These are phyloP conservation scores for Cheirogaleus major DNA, from an alignment of 2,797 vertebrate genomes.

Conservation along the genomic window DNA sequence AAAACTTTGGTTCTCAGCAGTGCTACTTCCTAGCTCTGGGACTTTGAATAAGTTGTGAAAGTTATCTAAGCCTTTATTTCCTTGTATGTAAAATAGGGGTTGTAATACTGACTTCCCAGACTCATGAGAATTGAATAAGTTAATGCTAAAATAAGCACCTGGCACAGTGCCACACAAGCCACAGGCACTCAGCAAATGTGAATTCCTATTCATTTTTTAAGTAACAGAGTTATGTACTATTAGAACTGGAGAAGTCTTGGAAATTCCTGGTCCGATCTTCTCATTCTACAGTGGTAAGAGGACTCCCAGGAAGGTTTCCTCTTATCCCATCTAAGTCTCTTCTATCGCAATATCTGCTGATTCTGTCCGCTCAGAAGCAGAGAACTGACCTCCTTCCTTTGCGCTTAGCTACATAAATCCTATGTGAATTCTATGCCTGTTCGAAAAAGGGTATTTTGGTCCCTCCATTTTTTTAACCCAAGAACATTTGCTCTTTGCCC, in stretches of 20 bases:
- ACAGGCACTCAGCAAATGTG: not conserved
- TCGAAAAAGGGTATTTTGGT: not conserved
- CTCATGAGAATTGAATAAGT: not conserved
- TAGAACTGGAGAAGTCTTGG: not conserved
- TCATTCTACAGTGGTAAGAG: not conserved
- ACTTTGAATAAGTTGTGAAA: not conserved
- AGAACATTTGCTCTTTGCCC: constrained; percentile 4
- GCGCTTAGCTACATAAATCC: not conserved
- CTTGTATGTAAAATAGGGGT: not conserved
- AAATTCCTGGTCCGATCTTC: not conserved
- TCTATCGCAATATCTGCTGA: not conserved
- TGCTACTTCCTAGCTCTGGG: not conserved
- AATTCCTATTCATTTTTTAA: constrained; percentile 30
- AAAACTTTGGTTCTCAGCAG: not conserved
- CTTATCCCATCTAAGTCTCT: not conserved
- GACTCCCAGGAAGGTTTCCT: not conserved
- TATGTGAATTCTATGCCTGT: not conserved
- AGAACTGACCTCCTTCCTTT: not conserved
- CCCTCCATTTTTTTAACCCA: not conserved
- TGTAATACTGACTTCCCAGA: not conserved
- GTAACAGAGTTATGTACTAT: not conserved
- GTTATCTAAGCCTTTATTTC: constrained; percentile 19
- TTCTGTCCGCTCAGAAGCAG: not conserved
- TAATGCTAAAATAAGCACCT: constrained; percentile 22
- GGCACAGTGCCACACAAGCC: not conserved